Base-by-base conservation (phyloP, 2,888 invertebrate genomes). In the Periphyllus acericola region DNA sequence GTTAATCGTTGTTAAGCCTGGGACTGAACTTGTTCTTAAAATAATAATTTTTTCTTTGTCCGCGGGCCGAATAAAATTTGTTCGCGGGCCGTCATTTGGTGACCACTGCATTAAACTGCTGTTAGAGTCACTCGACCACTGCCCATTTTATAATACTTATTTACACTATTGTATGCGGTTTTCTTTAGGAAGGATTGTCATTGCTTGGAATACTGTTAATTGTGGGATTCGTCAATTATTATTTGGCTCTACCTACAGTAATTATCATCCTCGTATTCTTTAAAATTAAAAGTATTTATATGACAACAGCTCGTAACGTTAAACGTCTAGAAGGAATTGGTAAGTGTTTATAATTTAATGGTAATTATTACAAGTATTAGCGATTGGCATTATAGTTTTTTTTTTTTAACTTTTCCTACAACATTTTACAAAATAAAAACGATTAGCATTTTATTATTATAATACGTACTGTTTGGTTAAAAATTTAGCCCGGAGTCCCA, bases 401-500 rank as follows among this genome's bases (percentile, higher is more conserved):
- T n/a, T n/a, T n/a, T n/a, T n/a, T n/a, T n/a, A n/a, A n/a, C n/a
- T n/a, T n/a, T n/a, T 21, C 66, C 25, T 82, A 6, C 8, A 19
- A 80, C 21, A 8, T 21, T 3, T 29, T 79, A 66, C 34, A 21
- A 21, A 52, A 66, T 85, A 60, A 34, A 76, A 82, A 36, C 29
- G 29, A 55, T 19, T 40, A 66, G 1, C 25, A 9, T 25, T 21
- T 66, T 74, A 29, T 46, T 89, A 11, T 21, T 66, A 25, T 25
- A 1, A 60, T n/a, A 9, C 2, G n/a, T 6, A 68, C 9, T 52
- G 6, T 36, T 36, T 21, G 2, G 19, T 21, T 21, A 19, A 3
- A 52, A n/a, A 5, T 84, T n/a, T 92, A 96, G 96, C 96, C 90
- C 94, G 96, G 88, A 96, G 96, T 90, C 97, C 97, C 0, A 95